Percentiles rank a stretch among this genome's conserved stretches.
These are phyloP conservation scores for Cheumatopsyche charites DNA, from an alignment of 1,140 invertebrate species.

Conservation along the genomic window DNA sequence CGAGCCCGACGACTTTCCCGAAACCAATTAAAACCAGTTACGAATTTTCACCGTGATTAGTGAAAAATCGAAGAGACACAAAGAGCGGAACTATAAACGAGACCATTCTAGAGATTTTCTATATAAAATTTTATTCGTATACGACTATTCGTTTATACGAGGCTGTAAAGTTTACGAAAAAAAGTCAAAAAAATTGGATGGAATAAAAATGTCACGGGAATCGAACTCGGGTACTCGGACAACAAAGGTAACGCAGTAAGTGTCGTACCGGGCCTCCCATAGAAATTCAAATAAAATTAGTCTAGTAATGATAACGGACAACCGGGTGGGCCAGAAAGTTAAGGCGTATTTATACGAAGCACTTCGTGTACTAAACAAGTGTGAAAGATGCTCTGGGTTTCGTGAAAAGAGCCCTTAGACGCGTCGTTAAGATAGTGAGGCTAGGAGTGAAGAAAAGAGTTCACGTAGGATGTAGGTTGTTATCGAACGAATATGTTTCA, in stretches of 20 bases:
- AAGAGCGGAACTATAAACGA: no score
- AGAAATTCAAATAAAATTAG: constrained; percentile 49
- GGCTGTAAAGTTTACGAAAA: background rate
- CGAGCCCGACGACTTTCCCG: no score
- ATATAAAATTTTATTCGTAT: no score
- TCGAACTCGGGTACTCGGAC: background rate
- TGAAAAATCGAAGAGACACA: background rate
- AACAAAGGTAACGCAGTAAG: constrained; percentile 20
- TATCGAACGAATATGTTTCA: no score
- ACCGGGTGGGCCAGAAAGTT: constrained; percentile 41
- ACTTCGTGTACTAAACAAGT: constrained; percentile 11
- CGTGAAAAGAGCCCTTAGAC: no score
- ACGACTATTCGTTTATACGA: background rate
- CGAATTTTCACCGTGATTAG: background rate
- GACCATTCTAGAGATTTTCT: no score
- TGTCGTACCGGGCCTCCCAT: constrained; percentile 38
- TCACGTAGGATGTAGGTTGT: no score
- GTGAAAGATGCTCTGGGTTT: no score
- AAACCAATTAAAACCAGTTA: background rate
- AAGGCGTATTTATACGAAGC: constrained; percentile 11
- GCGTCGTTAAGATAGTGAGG: no score
- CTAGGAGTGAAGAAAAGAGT: no score
- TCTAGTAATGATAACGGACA: constrained; percentile 46
- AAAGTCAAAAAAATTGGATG: no score
- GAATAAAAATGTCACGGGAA: constrained; percentile 11